Evolutionary conservation across 2,113 vertebrate species (phyloP).

Genomic region (Ctenodactylus gundi): DNA sequence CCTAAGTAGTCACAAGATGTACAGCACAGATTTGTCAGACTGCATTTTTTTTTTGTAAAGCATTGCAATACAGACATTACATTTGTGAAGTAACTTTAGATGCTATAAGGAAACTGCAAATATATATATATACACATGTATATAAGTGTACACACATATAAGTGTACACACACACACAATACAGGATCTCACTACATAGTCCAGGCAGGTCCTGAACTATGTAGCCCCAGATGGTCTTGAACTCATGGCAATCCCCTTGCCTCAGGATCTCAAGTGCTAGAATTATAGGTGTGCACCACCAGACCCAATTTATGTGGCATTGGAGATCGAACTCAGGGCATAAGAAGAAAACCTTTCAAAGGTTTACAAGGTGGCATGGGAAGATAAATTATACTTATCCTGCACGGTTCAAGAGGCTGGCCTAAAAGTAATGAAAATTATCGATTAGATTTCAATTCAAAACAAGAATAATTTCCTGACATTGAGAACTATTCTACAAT

Average conservation of each 20-base stretch:
- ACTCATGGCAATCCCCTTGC: too few species aligned
- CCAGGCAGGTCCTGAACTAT: too few species aligned
- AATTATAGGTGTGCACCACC: too few species aligned
- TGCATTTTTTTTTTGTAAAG: slow-evolving; percentile 41
- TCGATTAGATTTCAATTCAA: slow-evolving; percentile 50
- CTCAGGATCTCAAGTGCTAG: too few species aligned
- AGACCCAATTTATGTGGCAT: too few species aligned
- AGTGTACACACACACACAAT: too few species aligned
- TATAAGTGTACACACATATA: too few species aligned
- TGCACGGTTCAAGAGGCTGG: neutral
- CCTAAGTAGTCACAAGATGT: slow-evolving; percentile 25
- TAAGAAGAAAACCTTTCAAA: too few species aligned
- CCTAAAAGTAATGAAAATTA: slow-evolving; percentile 6
- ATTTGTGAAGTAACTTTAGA: slow-evolving; percentile 28
- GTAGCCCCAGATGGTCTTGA: too few species aligned
- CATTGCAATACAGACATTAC: neutral
- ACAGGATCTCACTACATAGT: too few species aligned
- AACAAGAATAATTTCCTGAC: slow-evolving; percentile 35
- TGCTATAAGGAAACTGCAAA: neutral
- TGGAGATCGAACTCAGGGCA: too few species aligned
- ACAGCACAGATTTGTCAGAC: neutral
- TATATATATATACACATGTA: too few species aligned
- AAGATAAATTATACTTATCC: slow-evolving; percentile 13
- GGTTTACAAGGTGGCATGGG: neutral
- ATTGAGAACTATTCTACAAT: slow-evolving; percentile 30